These are phyloP conservation scores for Archocentrus centrarchus DNA, from an alignment of 2,113 vertebrate species.

Conservation along the genomic window DNA sequence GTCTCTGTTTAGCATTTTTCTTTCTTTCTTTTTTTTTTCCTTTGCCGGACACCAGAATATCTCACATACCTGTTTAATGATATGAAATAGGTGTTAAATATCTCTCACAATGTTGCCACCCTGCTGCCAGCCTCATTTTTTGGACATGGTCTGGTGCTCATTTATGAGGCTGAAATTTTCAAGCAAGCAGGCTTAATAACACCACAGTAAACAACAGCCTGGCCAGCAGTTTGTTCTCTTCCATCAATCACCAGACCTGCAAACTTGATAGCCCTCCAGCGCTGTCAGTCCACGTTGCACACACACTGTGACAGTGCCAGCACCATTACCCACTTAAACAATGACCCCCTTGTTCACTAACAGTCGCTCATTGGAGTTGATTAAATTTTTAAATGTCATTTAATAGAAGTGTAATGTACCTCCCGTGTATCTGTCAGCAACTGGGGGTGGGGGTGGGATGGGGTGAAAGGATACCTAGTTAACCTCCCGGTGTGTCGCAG, in stretches of 20 bases:
- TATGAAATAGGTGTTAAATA: not conserved
- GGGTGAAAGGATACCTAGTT: constrained; percentile 78
- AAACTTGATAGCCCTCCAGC: constrained; percentile 54
- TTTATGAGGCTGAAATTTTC: not conserved
- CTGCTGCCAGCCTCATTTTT: not conserved
- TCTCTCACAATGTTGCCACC: constrained; percentile 2
- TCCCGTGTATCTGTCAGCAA: constrained; percentile 70
- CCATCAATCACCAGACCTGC: constrained; percentile 41
- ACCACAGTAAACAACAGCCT: constrained; percentile 5
- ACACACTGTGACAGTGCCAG: constrained; percentile 17
- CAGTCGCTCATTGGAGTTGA: constrained; percentile 82
- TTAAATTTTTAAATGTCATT: constrained; percentile 88
- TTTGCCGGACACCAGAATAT: not conserved
- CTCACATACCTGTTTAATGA: not conserved
- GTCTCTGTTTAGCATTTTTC: no score
- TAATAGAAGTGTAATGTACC: constrained; percentile 78
- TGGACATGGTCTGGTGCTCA: not conserved
- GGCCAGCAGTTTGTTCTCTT: constrained; percentile 16
- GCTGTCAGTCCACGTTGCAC: constrained; percentile 29
- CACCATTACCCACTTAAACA: constrained; percentile 70
- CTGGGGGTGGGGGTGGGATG: constrained; percentile 50
- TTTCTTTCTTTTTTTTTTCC: no score
- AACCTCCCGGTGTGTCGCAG: constrained; percentile 66
- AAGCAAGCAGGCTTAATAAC: not conserved
- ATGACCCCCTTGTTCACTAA: constrained; percentile 80